These are phyloP conservation scores for Leptogaster cylindrica DNA, from an alignment of 2,888 invertebrate genomes.

Conservation along the genomic window DNA sequence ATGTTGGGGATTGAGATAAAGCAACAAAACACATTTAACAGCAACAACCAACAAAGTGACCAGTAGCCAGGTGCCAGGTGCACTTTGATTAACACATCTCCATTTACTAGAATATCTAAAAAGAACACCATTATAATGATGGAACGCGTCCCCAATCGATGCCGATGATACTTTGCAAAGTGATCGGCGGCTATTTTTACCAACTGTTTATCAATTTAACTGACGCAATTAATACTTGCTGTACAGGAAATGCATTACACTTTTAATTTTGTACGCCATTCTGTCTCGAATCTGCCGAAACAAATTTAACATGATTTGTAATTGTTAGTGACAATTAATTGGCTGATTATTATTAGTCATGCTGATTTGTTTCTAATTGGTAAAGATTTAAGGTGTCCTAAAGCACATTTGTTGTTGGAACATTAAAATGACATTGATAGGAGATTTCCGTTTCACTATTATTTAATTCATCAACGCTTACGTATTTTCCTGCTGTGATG, in stretches of 20 bases:
- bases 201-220: slow-evolving; percentile 24
- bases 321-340: slow-evolving; percentile 33
- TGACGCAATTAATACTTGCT: slow-evolving; percentile 34
- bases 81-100: slow-evolving; percentile 11
- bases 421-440: not conserved
- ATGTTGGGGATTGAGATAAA: no score
- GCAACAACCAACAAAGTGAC: no score
- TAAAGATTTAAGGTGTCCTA: slow-evolving; percentile 34
- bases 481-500: no score
- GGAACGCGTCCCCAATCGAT: slow-evolving; percentile 34
- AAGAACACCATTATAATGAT: slow-evolving; percentile 34
- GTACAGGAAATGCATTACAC: slow-evolving; percentile 23
- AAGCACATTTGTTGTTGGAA: no score
- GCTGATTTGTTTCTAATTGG: slow-evolving; percentile 35
- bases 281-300: not conserved
- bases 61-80: slow-evolving; percentile 18
- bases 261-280: not conserved
- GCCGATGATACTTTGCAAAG: not conserved
- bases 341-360: slow-evolving; percentile 19
- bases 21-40: no score
- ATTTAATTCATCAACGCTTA: no score
- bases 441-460: not conserved
- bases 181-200: not conserved
- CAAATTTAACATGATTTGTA: slow-evolving; percentile 27
- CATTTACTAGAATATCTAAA: slow-evolving; percentile 25